Conservation (phyloP, 2,888 invertebrate genomes). For the Kryphioiulus occultus region DNA sequence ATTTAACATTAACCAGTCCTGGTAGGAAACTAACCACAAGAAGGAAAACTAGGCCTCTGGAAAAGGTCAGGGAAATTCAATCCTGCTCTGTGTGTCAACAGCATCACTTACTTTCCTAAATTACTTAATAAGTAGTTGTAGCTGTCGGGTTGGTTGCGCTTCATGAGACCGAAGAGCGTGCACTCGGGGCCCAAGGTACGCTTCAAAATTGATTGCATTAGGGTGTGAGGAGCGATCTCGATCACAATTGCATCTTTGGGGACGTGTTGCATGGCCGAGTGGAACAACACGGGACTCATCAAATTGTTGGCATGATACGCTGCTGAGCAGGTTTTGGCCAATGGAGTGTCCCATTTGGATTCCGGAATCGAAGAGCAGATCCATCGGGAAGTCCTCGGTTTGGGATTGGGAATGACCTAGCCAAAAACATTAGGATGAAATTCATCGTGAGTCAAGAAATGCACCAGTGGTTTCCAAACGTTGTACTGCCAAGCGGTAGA, state of each 20-base stretch:
- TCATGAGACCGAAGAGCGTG: conserved; percentile 84
- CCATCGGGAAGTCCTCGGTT: conserved; percentile 83
- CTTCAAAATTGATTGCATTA: conserved; percentile 92
- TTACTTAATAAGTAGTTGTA: conserved; percentile 76
- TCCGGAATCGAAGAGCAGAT: conserved; percentile 92
- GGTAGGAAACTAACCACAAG: too few species aligned
- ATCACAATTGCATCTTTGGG: conserved; percentile 90
- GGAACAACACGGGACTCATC: conserved; percentile 90
- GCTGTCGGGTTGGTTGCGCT: conserved; percentile 79
- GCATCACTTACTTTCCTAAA: conserved; percentile 79
- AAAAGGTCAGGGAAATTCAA: too few species aligned
- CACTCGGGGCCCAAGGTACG: conserved; percentile 78
- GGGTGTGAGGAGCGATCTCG: conserved; percentile 94
- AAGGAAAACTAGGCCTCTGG: too few species aligned
- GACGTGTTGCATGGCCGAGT: conserved; percentile 83
- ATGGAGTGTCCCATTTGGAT: conserved; percentile 77
- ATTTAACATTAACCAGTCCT: too few species aligned
- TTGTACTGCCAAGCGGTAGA: too few species aligned
- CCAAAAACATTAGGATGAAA: conserved; percentile 45
- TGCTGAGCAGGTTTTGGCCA: conserved; percentile 84
- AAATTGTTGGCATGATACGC: conserved; percentile 97
- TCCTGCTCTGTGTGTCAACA: too few species aligned
- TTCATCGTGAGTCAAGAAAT: too few species aligned
- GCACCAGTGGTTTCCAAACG: too few species aligned
- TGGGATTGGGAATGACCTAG: conserved; percentile 77